Conservation (phyloP, 2,888 invertebrate species). For the Dexiosoma caninum region DNA sequence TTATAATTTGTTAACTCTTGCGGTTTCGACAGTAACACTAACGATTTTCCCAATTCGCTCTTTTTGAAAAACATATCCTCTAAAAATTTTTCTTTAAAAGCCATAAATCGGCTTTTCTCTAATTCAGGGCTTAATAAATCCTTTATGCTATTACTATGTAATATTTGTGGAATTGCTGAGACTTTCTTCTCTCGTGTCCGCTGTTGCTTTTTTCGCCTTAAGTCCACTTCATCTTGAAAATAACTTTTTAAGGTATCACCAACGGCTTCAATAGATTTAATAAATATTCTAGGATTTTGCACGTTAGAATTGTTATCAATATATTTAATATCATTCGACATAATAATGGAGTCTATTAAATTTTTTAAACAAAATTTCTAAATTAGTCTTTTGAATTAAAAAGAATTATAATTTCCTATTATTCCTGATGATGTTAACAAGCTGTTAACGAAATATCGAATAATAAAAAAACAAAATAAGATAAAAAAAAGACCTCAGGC, state of each 20-base stretch:
- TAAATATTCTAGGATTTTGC: conserved; percentile 67
- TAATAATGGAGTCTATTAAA: too few relatives aligned
- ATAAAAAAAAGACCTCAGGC: too few relatives aligned
- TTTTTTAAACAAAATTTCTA: too few relatives aligned
- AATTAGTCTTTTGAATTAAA: too few relatives aligned
- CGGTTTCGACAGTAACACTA: conserved; percentile 69
- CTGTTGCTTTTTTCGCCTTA: conserved; percentile 58
- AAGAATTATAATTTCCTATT: too few relatives aligned
- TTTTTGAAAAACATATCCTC: conserved; percentile 73
- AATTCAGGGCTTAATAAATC: conserved; percentile 69
- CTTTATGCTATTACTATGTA: conserved; percentile 65
- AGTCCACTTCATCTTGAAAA: conserved; percentile 68
- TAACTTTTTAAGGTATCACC: conserved; percentile 61
- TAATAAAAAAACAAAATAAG: too few relatives aligned
- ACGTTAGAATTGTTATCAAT: conserved; percentile 67
- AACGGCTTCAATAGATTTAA: conserved; percentile 6
- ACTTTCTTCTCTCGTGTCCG: neutral
- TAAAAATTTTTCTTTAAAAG: conserved; percentile 72
- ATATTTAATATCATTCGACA: conserved; percentile 67
- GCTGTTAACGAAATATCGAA: too few relatives aligned
- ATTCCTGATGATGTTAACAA: too few relatives aligned
- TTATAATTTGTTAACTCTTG: conserved; percentile 69
- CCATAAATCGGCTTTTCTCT: conserved; percentile 71
- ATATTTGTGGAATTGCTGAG: conserved; percentile 41
- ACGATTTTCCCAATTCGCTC: conserved; percentile 67